Evolutionary conservation across 92 coral and sea anemone genomes (phyloP).

Genomic region (Metridium senile): DNA sequence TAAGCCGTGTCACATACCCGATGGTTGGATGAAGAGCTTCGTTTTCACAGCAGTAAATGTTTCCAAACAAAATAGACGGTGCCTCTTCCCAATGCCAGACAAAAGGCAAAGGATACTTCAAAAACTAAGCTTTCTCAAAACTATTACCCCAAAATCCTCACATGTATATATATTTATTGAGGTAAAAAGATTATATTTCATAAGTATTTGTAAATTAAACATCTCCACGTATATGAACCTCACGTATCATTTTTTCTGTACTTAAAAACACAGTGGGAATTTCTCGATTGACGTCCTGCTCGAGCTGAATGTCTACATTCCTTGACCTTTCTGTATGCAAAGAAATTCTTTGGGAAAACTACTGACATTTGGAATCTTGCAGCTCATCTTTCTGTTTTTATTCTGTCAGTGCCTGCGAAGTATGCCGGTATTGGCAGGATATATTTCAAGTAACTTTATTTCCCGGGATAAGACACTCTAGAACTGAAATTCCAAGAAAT

Average conservation of each 20-base stretch:
- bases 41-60: no score
- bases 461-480: no score
- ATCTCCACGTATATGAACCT: not conserved
- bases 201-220: not conserved
- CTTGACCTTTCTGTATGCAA: not conserved
- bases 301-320: not conserved
- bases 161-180: not conserved
- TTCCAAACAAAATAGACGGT: no score
- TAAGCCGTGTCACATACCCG: no score
- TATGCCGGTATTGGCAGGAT: no score
- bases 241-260: not conserved
- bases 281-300: not conserved
- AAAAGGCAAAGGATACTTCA: not conserved
- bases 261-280: not conserved
- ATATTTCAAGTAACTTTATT: no score
- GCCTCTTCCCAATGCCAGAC: no score
- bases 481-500: no score
- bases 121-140: not conserved
- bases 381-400: not conserved
- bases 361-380: not conserved
- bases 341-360: not conserved
- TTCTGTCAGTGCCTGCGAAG: not conserved
- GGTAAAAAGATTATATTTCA: not conserved
- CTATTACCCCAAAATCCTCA: not conserved
- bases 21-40: no score